phyloP scores from a whole-genome alignment of 2,888 invertebrate genomes.

The Lepidonotus clava region DNA sequence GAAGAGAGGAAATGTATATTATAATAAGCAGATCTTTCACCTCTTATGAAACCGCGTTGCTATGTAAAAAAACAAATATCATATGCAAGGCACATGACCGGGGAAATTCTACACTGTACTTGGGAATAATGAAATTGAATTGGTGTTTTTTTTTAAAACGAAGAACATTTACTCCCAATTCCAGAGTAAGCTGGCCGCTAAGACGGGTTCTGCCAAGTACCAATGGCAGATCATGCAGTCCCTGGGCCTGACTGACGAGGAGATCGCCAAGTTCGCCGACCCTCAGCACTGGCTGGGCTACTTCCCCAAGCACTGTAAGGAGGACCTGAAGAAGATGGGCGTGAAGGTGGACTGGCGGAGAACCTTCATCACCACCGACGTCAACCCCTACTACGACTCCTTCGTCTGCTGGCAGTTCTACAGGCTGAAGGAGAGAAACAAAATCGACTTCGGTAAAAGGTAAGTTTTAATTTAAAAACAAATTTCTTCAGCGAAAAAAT shows the following conservation, averaged over 20 bases:
- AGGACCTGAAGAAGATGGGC: conserved; percentile 94
- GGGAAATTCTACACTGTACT: too few species aligned
- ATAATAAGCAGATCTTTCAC: too few species aligned
- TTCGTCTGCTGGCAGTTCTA: conserved; percentile 98
- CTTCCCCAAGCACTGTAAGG: conserved; percentile 94
- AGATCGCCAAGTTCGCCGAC: conserved; percentile 94
- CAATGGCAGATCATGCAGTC: conserved; percentile 99
- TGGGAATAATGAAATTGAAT: too few species aligned
- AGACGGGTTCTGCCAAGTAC: conserved; percentile 92
- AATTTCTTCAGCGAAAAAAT: too few species aligned
- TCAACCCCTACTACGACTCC: conserved; percentile 97
- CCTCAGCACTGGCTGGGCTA: conserved; percentile 96
- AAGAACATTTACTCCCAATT: neutral
- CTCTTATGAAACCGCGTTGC: too few species aligned
- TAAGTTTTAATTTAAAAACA: too few species aligned
- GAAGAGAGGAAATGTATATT: too few species aligned
- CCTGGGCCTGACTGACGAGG: conserved; percentile 93
- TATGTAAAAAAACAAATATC: too few species aligned
- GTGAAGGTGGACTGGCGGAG: conserved; percentile 98
- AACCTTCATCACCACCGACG: conserved; percentile 98
- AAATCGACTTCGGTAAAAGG: conserved; percentile 97
- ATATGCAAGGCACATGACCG: too few species aligned
- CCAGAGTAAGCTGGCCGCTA: conserved; percentile 96
- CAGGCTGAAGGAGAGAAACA: conserved; percentile 90
- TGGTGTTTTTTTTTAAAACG: too few species aligned